These are phyloP conservation scores for Drosophila parvula DNA, from an alignment of 1,140 invertebrate genomes.

Conservation along the genomic window DNA sequence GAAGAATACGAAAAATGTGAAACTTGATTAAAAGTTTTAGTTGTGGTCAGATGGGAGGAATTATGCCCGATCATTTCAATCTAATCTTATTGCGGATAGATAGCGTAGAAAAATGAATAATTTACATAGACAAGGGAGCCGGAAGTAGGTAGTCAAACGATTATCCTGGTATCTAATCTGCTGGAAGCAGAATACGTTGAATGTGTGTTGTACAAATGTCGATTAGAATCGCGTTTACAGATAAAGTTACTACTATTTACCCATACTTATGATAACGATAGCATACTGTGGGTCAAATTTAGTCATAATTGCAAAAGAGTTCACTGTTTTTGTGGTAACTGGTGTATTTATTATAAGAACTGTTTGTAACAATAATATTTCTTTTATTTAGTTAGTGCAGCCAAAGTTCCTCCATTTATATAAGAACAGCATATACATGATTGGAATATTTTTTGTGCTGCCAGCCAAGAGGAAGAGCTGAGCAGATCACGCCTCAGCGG, in stretches of 20 bases:
- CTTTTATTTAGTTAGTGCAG: not conserved
- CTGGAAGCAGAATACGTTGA: not conserved
- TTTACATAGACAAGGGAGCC: not conserved
- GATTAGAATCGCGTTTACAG: not conserved
- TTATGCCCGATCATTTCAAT: not conserved
- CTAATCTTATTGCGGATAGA: constrained; percentile 1
- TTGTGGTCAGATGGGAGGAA: not conserved
- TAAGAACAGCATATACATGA: constrained; percentile 7
- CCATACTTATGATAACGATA: not conserved
- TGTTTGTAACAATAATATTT: not conserved
- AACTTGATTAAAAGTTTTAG: constrained; percentile 16
- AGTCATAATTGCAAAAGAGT: not conserved
- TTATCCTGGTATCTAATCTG: constrained; percentile 34
- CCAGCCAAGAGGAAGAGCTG: constrained; percentile 7
- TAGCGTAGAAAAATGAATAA: not conserved
- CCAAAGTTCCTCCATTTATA: too few species aligned
- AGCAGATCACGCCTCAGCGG: constrained; percentile 32
- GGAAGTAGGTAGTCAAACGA: constrained; percentile 7
- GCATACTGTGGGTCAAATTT: not conserved
- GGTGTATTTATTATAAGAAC: not conserved
- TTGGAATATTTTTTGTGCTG: constrained; percentile 35
- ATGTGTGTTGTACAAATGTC: constrained; percentile 1
- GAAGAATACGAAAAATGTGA: too few species aligned
- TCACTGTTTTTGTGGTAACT: not conserved
- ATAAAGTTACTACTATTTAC: not conserved